Percentiles rank a stretch among this genome's conserved stretches.
phyloP scores from a whole-genome alignment of 2,113 vertebrate species.

The Turdus rufiventris region DNA sequence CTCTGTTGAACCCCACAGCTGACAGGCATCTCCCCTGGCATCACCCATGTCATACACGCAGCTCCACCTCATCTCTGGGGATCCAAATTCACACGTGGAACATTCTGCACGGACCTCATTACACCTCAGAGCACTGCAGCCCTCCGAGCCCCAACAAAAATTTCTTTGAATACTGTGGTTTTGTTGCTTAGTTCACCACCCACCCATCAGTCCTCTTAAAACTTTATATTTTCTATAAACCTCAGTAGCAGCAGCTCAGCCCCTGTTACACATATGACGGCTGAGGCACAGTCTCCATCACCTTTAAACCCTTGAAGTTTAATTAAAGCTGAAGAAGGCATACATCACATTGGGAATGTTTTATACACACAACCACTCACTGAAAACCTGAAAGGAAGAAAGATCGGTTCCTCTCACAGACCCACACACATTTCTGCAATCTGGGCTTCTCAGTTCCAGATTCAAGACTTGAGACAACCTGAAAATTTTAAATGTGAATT shows the following conservation, averaged over 20 bases:
- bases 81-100: neutral
- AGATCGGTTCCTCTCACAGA: neutral
- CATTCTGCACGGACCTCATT: fast-evolving
- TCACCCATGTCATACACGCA: fast-evolving
- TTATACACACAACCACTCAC: neutral
- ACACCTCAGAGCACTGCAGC: neutral
- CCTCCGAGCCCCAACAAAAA: neutral
- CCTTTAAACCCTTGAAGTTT: neutral
- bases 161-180: neutral
- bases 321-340: neutral
- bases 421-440: neutral
- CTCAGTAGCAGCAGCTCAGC: neutral
- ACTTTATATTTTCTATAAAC: neutral
- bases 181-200: neutral
- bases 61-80: neutral
- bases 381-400: neutral
- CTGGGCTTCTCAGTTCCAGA: neutral
- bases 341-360: neutral
- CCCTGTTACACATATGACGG: neutral
- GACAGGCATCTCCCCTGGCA: neutral
- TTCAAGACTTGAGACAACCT: neutral
- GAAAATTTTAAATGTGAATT: neutral
- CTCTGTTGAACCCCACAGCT: neutral
- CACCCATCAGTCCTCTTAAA: neutral
- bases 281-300: neutral